Conservation (phyloP, 2,888 invertebrate species). For the Acanthococcus lagerstroemiae region DNA sequence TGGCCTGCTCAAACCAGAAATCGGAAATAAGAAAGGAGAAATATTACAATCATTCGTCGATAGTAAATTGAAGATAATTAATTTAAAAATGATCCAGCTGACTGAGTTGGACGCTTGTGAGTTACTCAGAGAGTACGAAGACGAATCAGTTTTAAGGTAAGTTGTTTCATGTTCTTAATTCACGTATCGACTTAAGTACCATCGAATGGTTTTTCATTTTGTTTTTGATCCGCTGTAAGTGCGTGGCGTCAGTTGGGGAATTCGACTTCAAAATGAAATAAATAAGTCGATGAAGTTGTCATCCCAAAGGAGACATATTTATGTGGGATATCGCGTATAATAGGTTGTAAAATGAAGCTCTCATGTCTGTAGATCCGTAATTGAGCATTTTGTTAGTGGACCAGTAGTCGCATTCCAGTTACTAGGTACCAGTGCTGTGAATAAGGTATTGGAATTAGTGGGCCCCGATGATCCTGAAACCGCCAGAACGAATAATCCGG, state of each 20-base stretch:
- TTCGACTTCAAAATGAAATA: too few species aligned
- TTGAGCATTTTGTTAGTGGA: slow-evolving; percentile 45
- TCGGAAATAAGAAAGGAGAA: slow-evolving; percentile 58
- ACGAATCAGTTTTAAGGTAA: slow-evolving; percentile 41
- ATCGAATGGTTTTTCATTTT: too few species aligned
- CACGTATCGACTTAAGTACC: too few species aligned
- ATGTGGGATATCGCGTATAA: too few species aligned
- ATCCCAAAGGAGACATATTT: too few species aligned
- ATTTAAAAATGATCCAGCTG: slow-evolving; percentile 62
- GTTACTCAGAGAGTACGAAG: slow-evolving; percentile 51
- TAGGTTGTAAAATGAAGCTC: neutral
- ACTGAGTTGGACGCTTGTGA: slow-evolving; percentile 43
- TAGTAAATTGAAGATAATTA: slow-evolving; percentile 49
- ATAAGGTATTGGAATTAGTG: slow-evolving; percentile 49
- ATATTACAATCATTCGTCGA: slow-evolving; percentile 59
- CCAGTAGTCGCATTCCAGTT: slow-evolving; percentile 62
- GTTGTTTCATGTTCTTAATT: slow-evolving; percentile 52
- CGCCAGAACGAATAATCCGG: slow-evolving; percentile 48
- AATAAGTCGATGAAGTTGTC: too few species aligned
- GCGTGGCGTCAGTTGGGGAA: too few species aligned
- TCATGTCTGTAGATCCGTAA: slow-evolving; percentile 1
- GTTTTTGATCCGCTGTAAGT: too few species aligned
- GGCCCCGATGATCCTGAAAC: slow-evolving; percentile 54
- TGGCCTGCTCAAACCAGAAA: slow-evolving; percentile 65
- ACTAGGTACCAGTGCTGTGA: slow-evolving; percentile 58